Percentiles rank a stretch among this genome's conserved stretches.
phyloP scores from a whole-genome alignment of 2,113 vertebrate species.

The Cheilinus undulatus region DNA sequence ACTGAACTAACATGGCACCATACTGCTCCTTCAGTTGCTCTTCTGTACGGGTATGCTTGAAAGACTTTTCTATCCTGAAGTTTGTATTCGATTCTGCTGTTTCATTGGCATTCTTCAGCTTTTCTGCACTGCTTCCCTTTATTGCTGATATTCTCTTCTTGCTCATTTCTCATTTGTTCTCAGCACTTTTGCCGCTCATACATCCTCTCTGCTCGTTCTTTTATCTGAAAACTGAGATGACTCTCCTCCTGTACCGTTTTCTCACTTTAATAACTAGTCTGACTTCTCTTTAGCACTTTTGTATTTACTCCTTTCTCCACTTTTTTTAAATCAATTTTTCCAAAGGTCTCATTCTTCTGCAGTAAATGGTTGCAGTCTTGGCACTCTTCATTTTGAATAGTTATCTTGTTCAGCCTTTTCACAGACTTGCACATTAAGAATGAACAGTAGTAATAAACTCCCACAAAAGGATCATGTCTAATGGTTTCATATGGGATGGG shows the following conservation, averaged over 20 bases:
- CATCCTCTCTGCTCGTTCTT: neutral
- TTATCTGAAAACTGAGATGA: constrained; percentile 5
- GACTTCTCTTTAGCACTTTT: neutral
- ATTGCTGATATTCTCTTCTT: constrained; percentile 16
- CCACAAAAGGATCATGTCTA: neutral
- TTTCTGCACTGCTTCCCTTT: constrained; percentile 2
- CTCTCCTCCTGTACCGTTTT: neutral
- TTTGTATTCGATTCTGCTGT: constrained; percentile 16
- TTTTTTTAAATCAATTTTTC: neutral
- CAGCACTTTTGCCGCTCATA: constrained; percentile 19
- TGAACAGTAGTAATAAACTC: neutral
- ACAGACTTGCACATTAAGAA: neutral
- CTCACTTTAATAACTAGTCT: neutral
- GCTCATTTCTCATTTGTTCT: constrained; percentile 36
- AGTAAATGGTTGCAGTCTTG: neutral
- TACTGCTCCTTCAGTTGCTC: neutral
- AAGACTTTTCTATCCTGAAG: neutral
- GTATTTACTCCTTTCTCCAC: neutral
- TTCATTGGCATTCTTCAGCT: constrained; percentile 10
- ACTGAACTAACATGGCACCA: neutral
- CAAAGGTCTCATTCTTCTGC: neutral
- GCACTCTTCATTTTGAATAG: neutral
- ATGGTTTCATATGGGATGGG: neutral
- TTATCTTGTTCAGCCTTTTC: neutral
- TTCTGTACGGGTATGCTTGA: neutral